Conservation (phyloP, 2,113 vertebrate species). For the Aythya baeri region DNA sequence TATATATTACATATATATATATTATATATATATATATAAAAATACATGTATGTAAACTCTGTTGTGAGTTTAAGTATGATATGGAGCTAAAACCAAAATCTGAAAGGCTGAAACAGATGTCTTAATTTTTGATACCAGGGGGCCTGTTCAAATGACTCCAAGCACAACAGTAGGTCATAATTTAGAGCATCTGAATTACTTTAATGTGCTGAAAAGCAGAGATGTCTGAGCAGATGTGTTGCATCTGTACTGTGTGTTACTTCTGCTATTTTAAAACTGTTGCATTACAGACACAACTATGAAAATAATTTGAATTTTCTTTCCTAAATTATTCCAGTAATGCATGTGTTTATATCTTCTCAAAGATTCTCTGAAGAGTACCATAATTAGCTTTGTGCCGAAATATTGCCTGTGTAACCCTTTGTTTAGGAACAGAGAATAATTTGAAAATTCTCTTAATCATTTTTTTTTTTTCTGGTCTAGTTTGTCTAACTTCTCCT, state of each 20-base stretch:
- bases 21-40: no score
- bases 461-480: neutral
- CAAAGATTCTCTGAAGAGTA: neutral
- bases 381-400: neutral
- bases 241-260: constrained; percentile 14
- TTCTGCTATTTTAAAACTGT: constrained; percentile 35
- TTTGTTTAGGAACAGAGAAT: neutral
- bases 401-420: neutral
- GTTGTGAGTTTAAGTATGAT: neutral
- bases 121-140: neutral
- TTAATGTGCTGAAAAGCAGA: constrained; percentile 12
- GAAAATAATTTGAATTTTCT: constrained; percentile 9
- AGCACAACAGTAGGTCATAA: constrained; percentile 13
- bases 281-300: neutral
- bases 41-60: neutral
- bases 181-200: neutral
- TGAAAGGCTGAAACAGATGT: constrained; percentile 7
- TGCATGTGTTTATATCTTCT: neutral
- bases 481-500: neutral
- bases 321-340: constrained; percentile 29
- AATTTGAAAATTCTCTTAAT: neutral
- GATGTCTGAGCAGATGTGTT: constrained; percentile 30
- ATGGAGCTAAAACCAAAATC: neutral
- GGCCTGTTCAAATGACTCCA: neutral
- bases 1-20: no score